phyloP scores from a whole-genome alignment of 2,888 invertebrate species.

The Frankliniella fusca region DNA sequence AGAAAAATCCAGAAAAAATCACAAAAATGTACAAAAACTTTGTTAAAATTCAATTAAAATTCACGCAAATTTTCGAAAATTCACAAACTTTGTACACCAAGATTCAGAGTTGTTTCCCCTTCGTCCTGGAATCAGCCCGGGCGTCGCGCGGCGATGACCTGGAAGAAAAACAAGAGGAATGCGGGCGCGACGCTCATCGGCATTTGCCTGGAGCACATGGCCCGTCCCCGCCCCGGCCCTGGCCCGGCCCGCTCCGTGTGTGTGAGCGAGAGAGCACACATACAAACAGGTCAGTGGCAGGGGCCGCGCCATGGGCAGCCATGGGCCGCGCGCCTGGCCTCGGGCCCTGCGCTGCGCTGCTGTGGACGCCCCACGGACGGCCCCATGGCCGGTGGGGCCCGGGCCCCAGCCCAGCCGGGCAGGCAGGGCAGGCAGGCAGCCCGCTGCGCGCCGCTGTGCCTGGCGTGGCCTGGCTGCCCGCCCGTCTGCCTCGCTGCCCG shows the following conservation, averaged over 20 bases:
- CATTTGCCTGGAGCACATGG: constrained; percentile 4
- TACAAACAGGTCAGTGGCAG: constrained; percentile 24
- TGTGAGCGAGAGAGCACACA: neutral
- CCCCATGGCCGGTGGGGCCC: neutral
- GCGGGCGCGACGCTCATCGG: constrained; percentile 8
- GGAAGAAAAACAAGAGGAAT: neutral
- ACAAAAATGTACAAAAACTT: no score
- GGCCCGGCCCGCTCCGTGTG: neutral
- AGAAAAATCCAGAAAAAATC: no score
- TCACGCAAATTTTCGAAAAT: no score
- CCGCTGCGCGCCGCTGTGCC: neutral
- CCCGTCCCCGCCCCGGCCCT: neutral
- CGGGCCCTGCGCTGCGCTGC: no score
- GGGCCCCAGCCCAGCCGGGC: neutral
- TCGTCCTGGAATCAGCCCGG: no score
- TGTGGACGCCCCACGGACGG: neutral
- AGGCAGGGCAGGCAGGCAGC: constrained; percentile 4
- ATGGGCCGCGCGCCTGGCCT: neutral
- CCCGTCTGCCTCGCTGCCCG: no score
- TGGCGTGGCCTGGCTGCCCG: neutral
- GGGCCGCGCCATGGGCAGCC: neutral
- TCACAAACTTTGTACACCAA: no score
- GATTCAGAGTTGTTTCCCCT: no score
- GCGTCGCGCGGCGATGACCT: no score
- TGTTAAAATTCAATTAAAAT: no score